Evolutionary conservation across 2,888 invertebrate species (phyloP).

Genomic region (Tiphia femorata): DNA sequence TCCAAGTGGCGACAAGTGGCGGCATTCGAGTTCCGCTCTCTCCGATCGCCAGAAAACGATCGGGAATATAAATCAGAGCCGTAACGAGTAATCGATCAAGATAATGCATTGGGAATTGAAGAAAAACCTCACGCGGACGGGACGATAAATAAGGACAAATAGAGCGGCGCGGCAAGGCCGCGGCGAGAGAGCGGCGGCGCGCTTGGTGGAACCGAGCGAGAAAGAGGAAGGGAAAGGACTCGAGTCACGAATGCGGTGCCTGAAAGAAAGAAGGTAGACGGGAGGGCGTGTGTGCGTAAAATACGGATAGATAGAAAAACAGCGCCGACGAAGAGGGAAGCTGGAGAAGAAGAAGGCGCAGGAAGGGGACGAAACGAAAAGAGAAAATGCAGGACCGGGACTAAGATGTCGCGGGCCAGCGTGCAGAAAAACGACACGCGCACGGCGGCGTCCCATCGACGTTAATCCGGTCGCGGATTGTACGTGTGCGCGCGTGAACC

Average conservation of each 20-base stretch:
- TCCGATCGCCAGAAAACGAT: conserved; percentile 24
- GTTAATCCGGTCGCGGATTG: conserved; percentile 20
- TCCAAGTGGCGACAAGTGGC: too few species aligned
- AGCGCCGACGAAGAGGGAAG: too few species aligned
- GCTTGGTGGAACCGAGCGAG: too few species aligned
- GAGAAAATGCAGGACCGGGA: conserved; percentile 5
- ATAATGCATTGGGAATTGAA: conserved; percentile 45
- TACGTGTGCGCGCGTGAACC: neutral
- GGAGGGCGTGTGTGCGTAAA: too few species aligned
- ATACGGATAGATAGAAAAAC: too few species aligned
- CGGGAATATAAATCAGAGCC: conserved; percentile 51
- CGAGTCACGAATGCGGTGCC: too few species aligned
- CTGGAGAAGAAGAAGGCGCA: too few species aligned
- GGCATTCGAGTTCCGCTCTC: conserved; percentile 14
- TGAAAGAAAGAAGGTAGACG: too few species aligned
- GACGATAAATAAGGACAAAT: conserved; percentile 49
- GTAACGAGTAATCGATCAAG: conserved; percentile 53
- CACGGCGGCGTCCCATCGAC: conserved; percentile 33
- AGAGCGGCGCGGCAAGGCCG: conserved; percentile 29
- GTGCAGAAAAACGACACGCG: conserved; percentile 42
- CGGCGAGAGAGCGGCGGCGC: conserved; percentile 5
- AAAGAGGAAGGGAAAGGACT: too few species aligned
- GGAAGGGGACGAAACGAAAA: too few species aligned
- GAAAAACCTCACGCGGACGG: conserved; percentile 40
- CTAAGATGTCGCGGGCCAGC: conserved; percentile 11